These are phyloP conservation scores for Papilio machaon DNA, from an alignment of 1,140 invertebrate genomes.

Conservation along the genomic window DNA sequence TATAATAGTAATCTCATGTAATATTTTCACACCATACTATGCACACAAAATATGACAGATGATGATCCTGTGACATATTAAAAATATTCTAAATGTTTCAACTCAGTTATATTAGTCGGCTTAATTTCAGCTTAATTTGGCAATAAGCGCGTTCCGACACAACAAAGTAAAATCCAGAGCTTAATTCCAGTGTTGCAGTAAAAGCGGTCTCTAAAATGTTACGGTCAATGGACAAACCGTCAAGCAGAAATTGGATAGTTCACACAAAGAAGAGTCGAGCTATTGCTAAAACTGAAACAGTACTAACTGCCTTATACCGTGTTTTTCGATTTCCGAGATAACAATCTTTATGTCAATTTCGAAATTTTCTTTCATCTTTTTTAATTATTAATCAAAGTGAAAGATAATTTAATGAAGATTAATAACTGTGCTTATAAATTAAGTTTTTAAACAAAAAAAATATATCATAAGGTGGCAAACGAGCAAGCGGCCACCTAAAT, in stretches of 20 bases:
- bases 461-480: too few species aligned
- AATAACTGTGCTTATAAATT: too few species aligned
- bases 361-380: too few species aligned
- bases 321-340: not conserved
- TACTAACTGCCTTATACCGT: not conserved
- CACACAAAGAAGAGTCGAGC: slow-evolving; percentile 3
- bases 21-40: too few species aligned
- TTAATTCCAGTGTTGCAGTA: slow-evolving; percentile 24
- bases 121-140: slow-evolving; percentile 18
- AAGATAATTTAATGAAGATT: too few species aligned
- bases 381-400: too few species aligned
- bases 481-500: too few species aligned
- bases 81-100: too few species aligned
- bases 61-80: too few species aligned
- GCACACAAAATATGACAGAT: too few species aligned
- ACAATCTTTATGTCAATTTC: not conserved
- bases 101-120: not conserved
- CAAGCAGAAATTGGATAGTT: slow-evolving; percentile 28
- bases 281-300: slow-evolving; percentile 19
- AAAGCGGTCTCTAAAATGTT: slow-evolving; percentile 32
- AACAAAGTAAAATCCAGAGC: slow-evolving; percentile 17
- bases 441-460: too few species aligned
- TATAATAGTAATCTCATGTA: too few species aligned
- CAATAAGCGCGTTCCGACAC: not conserved
- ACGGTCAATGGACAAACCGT: slow-evolving; percentile 33